Percentiles rank a stretch among this genome's conserved stretches.
Conservation (phyloP, 1,140 invertebrate genomes). For the Heliconius nattereri region DNA sequence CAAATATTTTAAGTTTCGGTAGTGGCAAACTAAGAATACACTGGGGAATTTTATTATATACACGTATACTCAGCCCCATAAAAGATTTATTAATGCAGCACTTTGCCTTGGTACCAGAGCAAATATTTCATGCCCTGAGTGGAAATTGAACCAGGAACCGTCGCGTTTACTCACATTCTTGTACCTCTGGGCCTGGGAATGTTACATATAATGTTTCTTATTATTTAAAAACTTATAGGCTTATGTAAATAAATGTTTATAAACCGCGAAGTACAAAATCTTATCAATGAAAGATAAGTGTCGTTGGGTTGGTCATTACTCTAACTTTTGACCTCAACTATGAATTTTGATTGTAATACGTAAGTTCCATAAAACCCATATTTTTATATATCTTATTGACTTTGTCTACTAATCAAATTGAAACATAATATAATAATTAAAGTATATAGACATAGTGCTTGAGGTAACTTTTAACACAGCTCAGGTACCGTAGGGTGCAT, state of each 20-base stretch:
- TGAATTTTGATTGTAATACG: not conserved
- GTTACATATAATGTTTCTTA: not conserved
- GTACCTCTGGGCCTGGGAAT: not conserved
- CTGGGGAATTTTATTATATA: too few relatives aligned
- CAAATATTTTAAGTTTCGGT: too few relatives aligned
- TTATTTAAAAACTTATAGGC: conserved; percentile 1
- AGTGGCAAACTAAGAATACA: too few relatives aligned
- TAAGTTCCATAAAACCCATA: not conserved
- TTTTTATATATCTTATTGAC: too few relatives aligned
- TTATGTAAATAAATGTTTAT: conserved; percentile 3
- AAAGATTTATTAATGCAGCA: too few relatives aligned
- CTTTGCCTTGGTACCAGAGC: not conserved
- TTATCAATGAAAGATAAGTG: conserved; percentile 28
- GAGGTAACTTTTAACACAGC: too few relatives aligned
- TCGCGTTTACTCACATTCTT: not conserved
- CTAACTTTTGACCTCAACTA: conserved; percentile 25
- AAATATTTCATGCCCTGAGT: not conserved
- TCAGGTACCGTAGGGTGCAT: too few relatives aligned
- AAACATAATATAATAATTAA: too few relatives aligned
- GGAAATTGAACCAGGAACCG: not conserved
- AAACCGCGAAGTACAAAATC: conserved; percentile 22
- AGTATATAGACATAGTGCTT: too few relatives aligned
- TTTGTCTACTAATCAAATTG: too few relatives aligned
- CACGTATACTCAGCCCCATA: too few relatives aligned
- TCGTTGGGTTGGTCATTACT: conserved; percentile 24